These are phyloP conservation scores for Oscheius myriophilus DNA, from an alignment of 2,888 invertebrate species.

Conservation along the genomic window DNA sequence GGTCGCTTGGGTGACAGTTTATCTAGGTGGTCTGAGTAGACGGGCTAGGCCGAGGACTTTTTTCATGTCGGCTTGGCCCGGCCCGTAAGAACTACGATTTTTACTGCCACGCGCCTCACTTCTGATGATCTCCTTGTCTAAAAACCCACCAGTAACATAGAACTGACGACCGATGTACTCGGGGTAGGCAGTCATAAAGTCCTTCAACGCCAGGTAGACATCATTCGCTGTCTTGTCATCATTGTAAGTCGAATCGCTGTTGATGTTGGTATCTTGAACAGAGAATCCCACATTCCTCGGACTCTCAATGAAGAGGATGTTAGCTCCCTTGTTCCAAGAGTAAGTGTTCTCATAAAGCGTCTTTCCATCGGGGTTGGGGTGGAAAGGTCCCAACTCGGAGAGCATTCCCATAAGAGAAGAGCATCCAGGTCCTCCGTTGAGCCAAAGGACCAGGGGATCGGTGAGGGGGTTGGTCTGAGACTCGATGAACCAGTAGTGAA, in stretches of 20 bases:
- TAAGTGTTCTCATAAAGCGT: constrained; percentile 68
- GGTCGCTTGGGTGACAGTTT: too few species aligned
- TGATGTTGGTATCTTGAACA: constrained; percentile 68
- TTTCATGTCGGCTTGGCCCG: too few species aligned
- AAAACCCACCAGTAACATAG: constrained; percentile 71
- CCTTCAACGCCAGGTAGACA: constrained; percentile 73
- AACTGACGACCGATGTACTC: constrained; percentile 72
- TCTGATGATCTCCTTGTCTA: too few species aligned
- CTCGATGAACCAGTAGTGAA: constrained; percentile 72
- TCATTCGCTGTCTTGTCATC: constrained; percentile 70
- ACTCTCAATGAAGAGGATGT: constrained; percentile 74
- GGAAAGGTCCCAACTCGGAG: constrained; percentile 57
- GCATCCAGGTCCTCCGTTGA: constrained; percentile 72
- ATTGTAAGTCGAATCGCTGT: constrained; percentile 50
- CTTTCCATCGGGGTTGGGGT: constrained; percentile 65
- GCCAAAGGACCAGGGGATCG: constrained; percentile 72
- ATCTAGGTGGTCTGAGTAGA: too few species aligned
- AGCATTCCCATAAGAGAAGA: constrained; percentile 57
- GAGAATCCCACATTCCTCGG: constrained; percentile 75
- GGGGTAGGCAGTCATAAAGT: constrained; percentile 73
- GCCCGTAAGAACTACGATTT: too few species aligned
- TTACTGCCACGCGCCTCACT: too few species aligned
- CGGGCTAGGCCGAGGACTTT: too few species aligned
- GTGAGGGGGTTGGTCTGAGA: constrained; percentile 68
- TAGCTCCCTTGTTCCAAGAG: constrained; percentile 72